phyloP scores from a whole-genome alignment of 2,797 vertebrate genomes.

The Zonotrichia albicollis region DNA sequence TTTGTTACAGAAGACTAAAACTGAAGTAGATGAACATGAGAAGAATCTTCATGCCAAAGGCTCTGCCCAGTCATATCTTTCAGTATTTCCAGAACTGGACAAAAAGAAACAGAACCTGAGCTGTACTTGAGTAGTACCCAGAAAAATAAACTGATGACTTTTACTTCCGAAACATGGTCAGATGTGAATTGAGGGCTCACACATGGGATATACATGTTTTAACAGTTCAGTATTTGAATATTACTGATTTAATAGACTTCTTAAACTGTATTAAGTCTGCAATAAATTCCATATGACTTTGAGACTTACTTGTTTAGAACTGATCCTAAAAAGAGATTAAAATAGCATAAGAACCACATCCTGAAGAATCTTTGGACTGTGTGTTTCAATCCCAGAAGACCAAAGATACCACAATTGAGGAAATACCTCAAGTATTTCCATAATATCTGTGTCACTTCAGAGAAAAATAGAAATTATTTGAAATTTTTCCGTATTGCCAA shows the following conservation, averaged over 20 bases:
- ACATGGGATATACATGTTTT: background rate
- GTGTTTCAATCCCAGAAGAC: background rate
- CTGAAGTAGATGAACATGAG: background rate
- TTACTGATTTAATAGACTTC: background rate
- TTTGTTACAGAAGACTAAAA: background rate
- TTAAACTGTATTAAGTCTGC: background rate
- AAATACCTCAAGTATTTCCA: background rate
- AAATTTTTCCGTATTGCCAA: background rate
- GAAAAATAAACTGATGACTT: background rate
- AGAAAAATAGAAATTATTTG: background rate
- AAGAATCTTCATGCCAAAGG: background rate
- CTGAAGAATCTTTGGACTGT: background rate
- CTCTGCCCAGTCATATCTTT: background rate
- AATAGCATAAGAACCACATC: background rate
- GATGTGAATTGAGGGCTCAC: background rate
- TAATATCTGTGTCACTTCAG: background rate
- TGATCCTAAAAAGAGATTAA: background rate
- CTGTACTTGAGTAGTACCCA: background rate
- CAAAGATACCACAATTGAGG: background rate
- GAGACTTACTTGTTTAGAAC: background rate
- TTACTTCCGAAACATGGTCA: background rate
- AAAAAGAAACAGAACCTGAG: background rate
- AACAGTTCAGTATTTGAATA: background rate
- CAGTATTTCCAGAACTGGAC: background rate
- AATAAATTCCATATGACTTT: background rate